Evolutionary conservation across 2,797 vertebrate genomes (phyloP).

Genomic region (Mus caroli): DNA sequence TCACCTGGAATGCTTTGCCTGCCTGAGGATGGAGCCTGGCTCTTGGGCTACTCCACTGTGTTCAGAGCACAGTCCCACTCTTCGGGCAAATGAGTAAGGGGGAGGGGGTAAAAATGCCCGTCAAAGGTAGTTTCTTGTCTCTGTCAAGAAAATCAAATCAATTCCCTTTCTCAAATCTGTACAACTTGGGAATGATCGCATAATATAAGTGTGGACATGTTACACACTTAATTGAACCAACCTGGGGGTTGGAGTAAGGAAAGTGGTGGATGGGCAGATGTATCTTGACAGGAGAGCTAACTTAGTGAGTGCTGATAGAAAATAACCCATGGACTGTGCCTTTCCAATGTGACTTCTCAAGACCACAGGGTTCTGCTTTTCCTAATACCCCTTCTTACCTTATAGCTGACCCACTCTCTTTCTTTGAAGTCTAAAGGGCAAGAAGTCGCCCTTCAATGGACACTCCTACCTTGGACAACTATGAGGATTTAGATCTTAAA

Average conservation of each 20-base stretch:
- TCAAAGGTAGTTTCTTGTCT: not conserved
- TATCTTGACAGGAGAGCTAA: not conserved
- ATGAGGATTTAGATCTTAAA: not conserved
- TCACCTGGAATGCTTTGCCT: not conserved
- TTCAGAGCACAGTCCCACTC: not conserved
- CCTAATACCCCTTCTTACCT: not conserved
- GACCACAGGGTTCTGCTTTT: not conserved
- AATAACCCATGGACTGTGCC: not conserved
- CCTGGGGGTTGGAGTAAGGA: not conserved
- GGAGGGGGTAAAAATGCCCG: not conserved
- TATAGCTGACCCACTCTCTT: not conserved
- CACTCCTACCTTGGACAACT: not conserved
- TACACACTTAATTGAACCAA: not conserved
- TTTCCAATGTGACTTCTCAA: slow-evolving; percentile 35
- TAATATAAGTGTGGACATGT: not conserved
- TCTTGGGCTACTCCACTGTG: not conserved
- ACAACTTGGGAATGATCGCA: not conserved
- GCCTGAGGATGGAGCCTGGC: not conserved
- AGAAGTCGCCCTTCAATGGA: not conserved
- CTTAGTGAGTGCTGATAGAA: not conserved
- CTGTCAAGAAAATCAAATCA: slow-evolving; percentile 43
- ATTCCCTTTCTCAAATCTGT: not conserved
- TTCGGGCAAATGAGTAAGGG: not conserved
- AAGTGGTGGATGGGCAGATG: not conserved
- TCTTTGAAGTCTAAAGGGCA: not conserved